Evolutionary conservation across 2,113 vertebrate species (phyloP), one percentile per base, ranked within the genome.

Genomic region (Pteruthius melanotis): DNA sequence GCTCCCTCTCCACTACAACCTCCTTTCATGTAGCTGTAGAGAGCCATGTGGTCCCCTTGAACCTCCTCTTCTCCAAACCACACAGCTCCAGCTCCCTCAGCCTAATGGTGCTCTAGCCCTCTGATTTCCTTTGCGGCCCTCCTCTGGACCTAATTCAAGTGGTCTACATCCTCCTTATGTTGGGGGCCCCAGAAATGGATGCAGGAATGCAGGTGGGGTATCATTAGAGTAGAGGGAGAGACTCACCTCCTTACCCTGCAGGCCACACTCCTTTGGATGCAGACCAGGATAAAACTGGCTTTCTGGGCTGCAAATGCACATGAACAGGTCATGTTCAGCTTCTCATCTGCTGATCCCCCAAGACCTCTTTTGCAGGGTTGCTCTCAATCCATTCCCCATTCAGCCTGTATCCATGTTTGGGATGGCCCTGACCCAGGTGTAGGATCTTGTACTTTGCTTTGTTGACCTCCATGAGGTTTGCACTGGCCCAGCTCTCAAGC

Each of bases 361-460:
- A 64, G 49, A 71, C 9, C 9, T 2, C 20, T n/a, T 71, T 42
- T 71, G 26, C n/a, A 56, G 26, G 24, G 11, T 13, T 39, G 47
- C 39, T 64, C 24, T 35, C 30, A 40, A 56, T 35, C 30, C 30
- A 26, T 61, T 78, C 54, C 54, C n/a, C 11, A 23, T 5, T 24
- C 22, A 64, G 12, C 21, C 12, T 50, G 8, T 44, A 15, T 42
- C 31, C 18, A 50, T 35, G 22, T 37, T 33, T 72, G 31, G 18
- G 18, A 65, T 9, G 2, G 27, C 27, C 17, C 49, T 35, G 8
- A 71, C 10, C 17, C 21, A 57, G 1, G 0, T 23, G 59, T 2
- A 42, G 18, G 8, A 12, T 1, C 30, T 70, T 47, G 5, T 0
- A 40, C 16, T 63, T 63, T 0, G 0, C 35, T 35, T 56, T 65